Base-by-base conservation (phyloP, 2,113 vertebrate species). In the Strigops habroptila region DNA sequence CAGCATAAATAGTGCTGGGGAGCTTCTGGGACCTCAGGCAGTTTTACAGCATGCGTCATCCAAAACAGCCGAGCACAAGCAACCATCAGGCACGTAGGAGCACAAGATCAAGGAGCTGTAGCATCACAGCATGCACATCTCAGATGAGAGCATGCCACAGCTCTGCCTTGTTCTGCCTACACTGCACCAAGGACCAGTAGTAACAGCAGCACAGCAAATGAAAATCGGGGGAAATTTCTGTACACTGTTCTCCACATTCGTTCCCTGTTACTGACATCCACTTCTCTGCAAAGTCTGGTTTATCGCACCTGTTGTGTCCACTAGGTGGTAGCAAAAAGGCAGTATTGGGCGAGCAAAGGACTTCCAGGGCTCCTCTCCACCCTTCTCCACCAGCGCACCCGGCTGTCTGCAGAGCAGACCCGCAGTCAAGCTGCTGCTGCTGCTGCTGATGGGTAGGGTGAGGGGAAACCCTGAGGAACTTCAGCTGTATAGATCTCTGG, bases 251-350 rank as follows among this genome's bases (percentile, higher is more conserved):
- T n/a, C 4, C 37, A 0, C 8, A 0, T 59, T 52, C 17, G 60
- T 41, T 25, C 24, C 6, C 8, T 1, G 23, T 33, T 16, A 4
- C 16, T 16, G 31, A 1, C 27, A 1, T 4, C 5, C 10, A 0
- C 3, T 18, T 14, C 23, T 2, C 10, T 4, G 0, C 6, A 3
- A 23, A 14, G 25, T 4, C 43, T 25, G 31, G 10, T 33, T 14
- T 46, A 18, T 14, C 55, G 4, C 53, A 25, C 4, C 12, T 33
- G 24, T 14, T 7, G 1, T 23, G 43, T 44, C 96, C 96, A 53
- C 93, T 91, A 95, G 95, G 63, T 96, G 96, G 96, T 64, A 96
- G 96, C 92, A 96, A 41, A 76, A 69, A 53, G 35, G 59, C 95
- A 5, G 4, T 33, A 6, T 8, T 55, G 57, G 51, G 39, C 55